These are phyloP conservation scores for Slavum lentiscoides DNA, from an alignment of 2,888 invertebrate species.

Conservation along the genomic window DNA sequence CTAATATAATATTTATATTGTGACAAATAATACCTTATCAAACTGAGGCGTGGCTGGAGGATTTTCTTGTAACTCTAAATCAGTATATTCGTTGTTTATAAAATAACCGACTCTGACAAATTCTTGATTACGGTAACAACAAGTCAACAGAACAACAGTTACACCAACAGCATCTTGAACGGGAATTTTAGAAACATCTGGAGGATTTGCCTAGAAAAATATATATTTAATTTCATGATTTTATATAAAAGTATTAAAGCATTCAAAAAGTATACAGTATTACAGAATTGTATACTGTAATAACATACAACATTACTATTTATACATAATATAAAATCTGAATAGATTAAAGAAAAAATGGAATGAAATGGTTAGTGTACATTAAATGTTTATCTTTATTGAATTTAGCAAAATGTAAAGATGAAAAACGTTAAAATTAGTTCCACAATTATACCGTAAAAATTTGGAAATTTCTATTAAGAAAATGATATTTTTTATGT, in stretches of 20 bases:
- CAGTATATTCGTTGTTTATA: slow-evolving; percentile 95
- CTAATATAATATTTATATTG: background rate
- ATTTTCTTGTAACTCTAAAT: slow-evolving; percentile 90
- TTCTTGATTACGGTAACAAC: slow-evolving; percentile 89
- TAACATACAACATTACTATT: no score
- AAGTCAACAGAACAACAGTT: slow-evolving; percentile 92
- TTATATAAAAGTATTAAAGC: background rate
- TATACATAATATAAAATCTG: no score
- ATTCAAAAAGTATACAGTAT: no score
- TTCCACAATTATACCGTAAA: background rate
- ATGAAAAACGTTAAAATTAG: no score
- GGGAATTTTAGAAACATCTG: slow-evolving; percentile 91
- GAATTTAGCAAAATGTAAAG: no score
- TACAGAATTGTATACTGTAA: no score
- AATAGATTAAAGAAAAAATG: no score
- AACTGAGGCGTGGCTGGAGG: slow-evolving; percentile 91
- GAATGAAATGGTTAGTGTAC: no score
- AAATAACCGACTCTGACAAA: slow-evolving; percentile 98
- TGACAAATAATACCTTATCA: slow-evolving; percentile 74
- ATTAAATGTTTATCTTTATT: no score
- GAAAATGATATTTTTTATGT: background rate
- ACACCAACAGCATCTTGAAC: slow-evolving; percentile 97
- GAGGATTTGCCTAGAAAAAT: slow-evolving; percentile 81
- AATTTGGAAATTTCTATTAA: background rate
- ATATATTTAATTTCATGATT: background rate